Base-by-base conservation (phyloP, 2,797 vertebrate genomes). In the Melanotaenia boesemani region DNA sequence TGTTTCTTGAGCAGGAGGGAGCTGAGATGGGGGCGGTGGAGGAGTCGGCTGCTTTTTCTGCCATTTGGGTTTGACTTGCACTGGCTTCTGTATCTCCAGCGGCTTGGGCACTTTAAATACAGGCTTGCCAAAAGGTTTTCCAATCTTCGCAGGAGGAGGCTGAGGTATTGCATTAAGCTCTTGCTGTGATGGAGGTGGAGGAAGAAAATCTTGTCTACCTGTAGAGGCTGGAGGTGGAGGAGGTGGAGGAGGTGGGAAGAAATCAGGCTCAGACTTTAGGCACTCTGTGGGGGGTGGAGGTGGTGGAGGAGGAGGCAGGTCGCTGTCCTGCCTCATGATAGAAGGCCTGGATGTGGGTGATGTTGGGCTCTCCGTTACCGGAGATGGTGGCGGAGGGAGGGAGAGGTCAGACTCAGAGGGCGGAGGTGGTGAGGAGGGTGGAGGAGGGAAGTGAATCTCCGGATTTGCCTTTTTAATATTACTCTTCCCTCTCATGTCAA, bases 311-410 rank as follows among this genome's bases (percentile, higher is more conserved):
- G 79, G 91, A 9, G 94, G 95, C 50, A 93, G 90, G 71, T 97
- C 96, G 57, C 84, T 91, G 69, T 95, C 95, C 77, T 92, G 91
- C 67, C 91, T 95, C 78, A 88, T 90, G 70, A 90, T 84, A 18
- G 91, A 74, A 32, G 89, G 88, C 32, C 48, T 67, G 24, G 86
- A 92, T 8, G 91, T 82, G 37, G 84, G 72, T 44, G 86, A 83
- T 2, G 55, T 79, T 0, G 91, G 91, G 77, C 81, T 86, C 67
- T 93, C 87, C 28, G 89, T 77, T 75, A 95, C 89, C 1, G 95
- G 93, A 3, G 96, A 94, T 2, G 97, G 96, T 1, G 96, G 96
- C 0, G 95, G 94, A 72, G 95, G 97, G 46, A 96, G 93, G 59
- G 95, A 96, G 70, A 96, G 89, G 83, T 97, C 96, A 2, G 93